Conservation (phyloP, 2,797 vertebrate species). For the Chelon auratus region DNA sequence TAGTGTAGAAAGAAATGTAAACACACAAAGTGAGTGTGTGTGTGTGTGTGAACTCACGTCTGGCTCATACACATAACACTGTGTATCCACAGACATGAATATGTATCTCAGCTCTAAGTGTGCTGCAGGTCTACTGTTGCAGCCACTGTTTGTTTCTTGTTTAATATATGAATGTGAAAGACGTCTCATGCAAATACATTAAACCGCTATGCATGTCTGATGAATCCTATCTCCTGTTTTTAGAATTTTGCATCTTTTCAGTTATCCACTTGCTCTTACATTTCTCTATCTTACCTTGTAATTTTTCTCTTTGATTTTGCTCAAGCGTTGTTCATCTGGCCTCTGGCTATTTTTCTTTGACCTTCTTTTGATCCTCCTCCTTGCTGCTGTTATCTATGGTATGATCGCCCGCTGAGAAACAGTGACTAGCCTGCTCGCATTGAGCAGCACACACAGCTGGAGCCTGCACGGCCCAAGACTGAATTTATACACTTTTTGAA, state of each 20-base stretch:
- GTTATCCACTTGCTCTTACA: not conserved
- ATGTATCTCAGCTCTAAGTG: not conserved
- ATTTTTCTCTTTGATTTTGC: slow-evolving; percentile 40
- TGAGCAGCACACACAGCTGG: slow-evolving; percentile 47
- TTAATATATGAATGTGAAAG: not conserved
- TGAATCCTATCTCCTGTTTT: not conserved
- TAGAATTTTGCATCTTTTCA: not conserved
- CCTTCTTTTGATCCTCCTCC: slow-evolving; percentile 48
- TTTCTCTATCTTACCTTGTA: slow-evolving; percentile 2
- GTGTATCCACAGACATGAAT: not conserved
- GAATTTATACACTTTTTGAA: slow-evolving; percentile 35
- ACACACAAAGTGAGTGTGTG: not conserved
- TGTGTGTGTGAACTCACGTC: not conserved
- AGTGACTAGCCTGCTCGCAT: slow-evolving; percentile 51
- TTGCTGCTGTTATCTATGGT: slow-evolving; percentile 37
- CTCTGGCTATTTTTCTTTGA: slow-evolving; percentile 49
- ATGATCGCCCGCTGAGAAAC: slow-evolving; percentile 64
- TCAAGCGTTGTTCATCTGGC: slow-evolving; percentile 30
- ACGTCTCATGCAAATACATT: not conserved
- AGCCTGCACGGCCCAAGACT: slow-evolving; percentile 25
- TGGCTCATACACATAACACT: not conserved
- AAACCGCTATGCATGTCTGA: not conserved
- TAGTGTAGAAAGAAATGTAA: not conserved
- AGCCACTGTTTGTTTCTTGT: not conserved
- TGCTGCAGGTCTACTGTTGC: not conserved